Percentiles rank a stretch among this genome's conserved stretches.
These are phyloP conservation scores for Pithys albifrons DNA, from an alignment of 2,113 vertebrate genomes.

Conservation along the genomic window DNA sequence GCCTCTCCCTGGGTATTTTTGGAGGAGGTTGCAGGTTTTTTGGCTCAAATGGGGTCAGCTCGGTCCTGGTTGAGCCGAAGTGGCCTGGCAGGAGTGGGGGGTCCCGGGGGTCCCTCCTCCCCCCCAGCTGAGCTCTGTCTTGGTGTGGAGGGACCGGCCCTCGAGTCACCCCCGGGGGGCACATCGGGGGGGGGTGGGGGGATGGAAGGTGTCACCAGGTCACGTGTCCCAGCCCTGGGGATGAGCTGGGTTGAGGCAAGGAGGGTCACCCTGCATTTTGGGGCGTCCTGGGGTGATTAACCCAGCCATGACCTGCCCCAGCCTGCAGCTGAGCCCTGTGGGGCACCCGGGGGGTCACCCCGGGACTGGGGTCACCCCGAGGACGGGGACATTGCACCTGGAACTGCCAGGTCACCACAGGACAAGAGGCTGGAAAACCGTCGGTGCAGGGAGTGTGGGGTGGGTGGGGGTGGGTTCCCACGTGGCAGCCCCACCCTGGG, in stretches of 20 bases:
- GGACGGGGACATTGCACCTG: fast-evolving
- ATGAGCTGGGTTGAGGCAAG: background rate
- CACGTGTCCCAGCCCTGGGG: background rate
- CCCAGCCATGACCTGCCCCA: background rate
- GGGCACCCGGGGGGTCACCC: background rate
- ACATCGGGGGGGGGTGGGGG: fast-evolving
- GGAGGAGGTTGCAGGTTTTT: background rate
- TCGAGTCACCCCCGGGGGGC: background rate
- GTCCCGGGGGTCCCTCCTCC: conserved; percentile 15
- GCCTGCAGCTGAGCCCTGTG: background rate
- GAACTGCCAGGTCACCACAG: background rate
- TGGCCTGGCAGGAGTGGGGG: background rate
- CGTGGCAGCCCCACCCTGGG: too few species aligned
- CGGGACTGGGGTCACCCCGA: background rate
- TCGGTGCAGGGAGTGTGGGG: too few species aligned
- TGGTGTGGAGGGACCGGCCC: conserved; percentile 70
- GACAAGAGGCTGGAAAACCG: too few species aligned
- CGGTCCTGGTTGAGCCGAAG: background rate
- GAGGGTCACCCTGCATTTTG: too few species aligned
- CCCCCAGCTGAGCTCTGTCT: conserved; percentile 74
- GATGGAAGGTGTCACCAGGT: background rate
- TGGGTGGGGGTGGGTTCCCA: too few species aligned
- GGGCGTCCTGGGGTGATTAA: background rate
- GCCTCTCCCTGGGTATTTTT: background rate
- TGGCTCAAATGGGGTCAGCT: fast-evolving